Evolutionary conservation across 2,888 invertebrate species (phyloP).

Genomic region (Danaus chrysippus): DNA sequence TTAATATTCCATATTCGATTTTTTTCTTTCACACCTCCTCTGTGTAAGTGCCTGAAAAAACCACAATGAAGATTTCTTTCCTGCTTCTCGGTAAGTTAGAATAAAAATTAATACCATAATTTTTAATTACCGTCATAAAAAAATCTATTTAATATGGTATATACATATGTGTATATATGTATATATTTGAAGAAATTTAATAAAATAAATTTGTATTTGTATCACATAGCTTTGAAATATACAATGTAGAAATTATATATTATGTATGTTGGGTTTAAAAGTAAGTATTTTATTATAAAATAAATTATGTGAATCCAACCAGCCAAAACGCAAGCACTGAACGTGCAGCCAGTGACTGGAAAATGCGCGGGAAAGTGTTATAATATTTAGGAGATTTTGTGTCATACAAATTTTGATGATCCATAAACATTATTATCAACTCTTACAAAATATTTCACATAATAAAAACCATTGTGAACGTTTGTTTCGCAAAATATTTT

Average conservation of each 20-base stretch:
- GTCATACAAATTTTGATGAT: constrained; percentile 7
- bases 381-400: constrained; percentile 15
- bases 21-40: constrained; percentile 41
- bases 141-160: not conserved
- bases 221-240: no score
- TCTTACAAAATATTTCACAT: constrained; percentile 1
- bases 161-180: no score
- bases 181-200: no score
- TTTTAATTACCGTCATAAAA: not conserved
- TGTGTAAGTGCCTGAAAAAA: constrained; percentile 46
- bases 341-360: constrained; percentile 33
- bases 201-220: no score
- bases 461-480: constrained; percentile 6
- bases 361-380: constrained; percentile 37
- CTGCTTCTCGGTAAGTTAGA: constrained; percentile 62
- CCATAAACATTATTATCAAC: not conserved
- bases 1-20: constrained; percentile 41
- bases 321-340: constrained; percentile 22
- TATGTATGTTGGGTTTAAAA: not conserved
- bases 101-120: constrained; percentile 24
- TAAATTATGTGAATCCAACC: constrained; percentile 26
- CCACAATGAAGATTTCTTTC: constrained; percentile 57
- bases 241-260: not conserved
- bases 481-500: constrained; percentile 11
- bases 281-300: constrained; percentile 16